A percentile compares a stretch with the other conserved stretches of the same genome.
Conservation (phyloP, 1,140 invertebrate species). For the Penaeus vannamei region DNA sequence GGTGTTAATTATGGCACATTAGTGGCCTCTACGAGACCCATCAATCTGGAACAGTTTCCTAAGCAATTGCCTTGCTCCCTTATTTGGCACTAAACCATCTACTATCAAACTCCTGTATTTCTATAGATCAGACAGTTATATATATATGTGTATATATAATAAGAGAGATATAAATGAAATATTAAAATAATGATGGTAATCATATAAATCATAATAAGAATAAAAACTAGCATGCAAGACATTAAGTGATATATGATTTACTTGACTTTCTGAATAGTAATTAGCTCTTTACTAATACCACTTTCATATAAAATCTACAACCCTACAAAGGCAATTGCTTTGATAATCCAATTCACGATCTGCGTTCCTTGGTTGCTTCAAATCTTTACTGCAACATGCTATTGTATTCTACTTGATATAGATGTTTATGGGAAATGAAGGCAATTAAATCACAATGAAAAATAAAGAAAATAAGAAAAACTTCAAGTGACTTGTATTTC, state of each 20-base stretch:
- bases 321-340: constrained; percentile 54
- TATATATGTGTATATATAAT: no score
- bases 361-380: constrained; percentile 35
- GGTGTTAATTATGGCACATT: constrained; percentile 62
- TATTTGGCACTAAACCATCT: constrained; percentile 24
- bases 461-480: not conserved
- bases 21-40: constrained; percentile 52
- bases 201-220: no score
- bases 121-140: not conserved
- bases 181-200: no score
- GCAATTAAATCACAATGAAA: not conserved
- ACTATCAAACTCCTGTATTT: not conserved
- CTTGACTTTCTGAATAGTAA: no score
- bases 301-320: constrained; percentile 28
- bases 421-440: not conserved
- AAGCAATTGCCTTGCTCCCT: constrained; percentile 57
- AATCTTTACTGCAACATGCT: constrained; percentile 18
- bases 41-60: constrained; percentile 46
- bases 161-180: no score
- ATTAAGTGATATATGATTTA: no score
- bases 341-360: constrained; percentile 26
- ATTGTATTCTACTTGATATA: not conserved
- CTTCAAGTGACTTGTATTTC: no score
- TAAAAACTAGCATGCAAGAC: no score
- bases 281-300: not conserved